phyloP scores from a whole-genome alignment of 1,140 invertebrate species.

The Aphidius ervi region DNA sequence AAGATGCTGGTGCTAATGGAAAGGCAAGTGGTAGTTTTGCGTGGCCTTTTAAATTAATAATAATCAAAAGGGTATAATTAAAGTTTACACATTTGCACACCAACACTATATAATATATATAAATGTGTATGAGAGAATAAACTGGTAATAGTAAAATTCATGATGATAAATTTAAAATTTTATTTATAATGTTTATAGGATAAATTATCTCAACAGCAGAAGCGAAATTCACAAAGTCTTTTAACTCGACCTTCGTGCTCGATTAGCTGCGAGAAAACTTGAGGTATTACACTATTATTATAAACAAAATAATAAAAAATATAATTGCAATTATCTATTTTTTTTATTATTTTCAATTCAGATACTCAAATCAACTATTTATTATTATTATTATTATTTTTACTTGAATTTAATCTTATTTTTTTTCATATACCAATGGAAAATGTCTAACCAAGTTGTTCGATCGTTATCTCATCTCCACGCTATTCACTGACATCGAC shows the following conservation, averaged over 20 bases:
- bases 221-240: background rate
- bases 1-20: constrained; percentile 33
- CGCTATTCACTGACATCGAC: background rate
- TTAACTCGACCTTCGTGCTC: constrained; percentile 29
- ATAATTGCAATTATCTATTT: constrained; percentile 39
- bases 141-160: background rate
- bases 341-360: background rate
- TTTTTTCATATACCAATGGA: constrained; percentile 1
- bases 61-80: constrained; percentile 40
- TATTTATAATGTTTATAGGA: too few species aligned
- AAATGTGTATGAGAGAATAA: background rate
- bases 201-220: background rate
- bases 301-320: constrained; percentile 3
- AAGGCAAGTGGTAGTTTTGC: constrained; percentile 35
- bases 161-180: background rate
- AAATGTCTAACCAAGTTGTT: background rate
- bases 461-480: constrained; percentile 16
- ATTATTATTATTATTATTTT: background rate
- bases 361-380: too few species aligned
- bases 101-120: background rate
- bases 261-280: constrained; percentile 37
- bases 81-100: constrained; percentile 22
- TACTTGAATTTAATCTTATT: background rate
- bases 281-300: constrained; percentile 7
- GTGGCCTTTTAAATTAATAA: constrained; percentile 45